Evolutionary conservation across 2,797 vertebrate species (phyloP).

Genomic region (Cacajao melanocephalus): DNA sequence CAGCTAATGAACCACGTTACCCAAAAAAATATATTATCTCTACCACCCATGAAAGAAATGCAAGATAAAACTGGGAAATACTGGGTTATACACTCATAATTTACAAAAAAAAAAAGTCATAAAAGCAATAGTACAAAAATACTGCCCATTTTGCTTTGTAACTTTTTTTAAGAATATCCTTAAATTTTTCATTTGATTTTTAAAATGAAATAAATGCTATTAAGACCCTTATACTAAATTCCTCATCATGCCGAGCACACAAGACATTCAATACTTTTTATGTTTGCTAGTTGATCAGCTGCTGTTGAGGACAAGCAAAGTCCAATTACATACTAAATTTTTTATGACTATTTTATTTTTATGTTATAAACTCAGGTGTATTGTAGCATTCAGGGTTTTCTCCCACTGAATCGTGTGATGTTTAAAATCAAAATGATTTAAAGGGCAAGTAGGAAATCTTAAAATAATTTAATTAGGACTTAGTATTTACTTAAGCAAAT

Average conservation of each 20-base stretch:
- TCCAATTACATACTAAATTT: not conserved
- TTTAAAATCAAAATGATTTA: conserved; percentile 15
- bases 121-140: not conserved
- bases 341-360: not conserved
- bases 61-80: not conserved
- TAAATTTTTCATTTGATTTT: not conserved
- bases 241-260: not conserved
- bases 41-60: not conserved
- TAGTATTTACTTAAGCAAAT: not conserved
- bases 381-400: not conserved
- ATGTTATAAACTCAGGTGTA: not conserved
- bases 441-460: not conserved
- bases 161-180: not conserved
- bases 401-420: not conserved
- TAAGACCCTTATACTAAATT: not conserved
- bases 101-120: not conserved
- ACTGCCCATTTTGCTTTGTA: not conserved
- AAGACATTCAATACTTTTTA: not conserved
- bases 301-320: not conserved
- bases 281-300: not conserved
- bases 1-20: not conserved
- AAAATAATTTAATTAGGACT: conserved; percentile 29
- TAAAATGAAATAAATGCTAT: not conserved
- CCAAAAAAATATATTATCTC: not conserved
- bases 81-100: not conserved